phyloP scores from a whole-genome alignment of 2,113 vertebrate genomes.

The Pionites leucogaster region DNA sequence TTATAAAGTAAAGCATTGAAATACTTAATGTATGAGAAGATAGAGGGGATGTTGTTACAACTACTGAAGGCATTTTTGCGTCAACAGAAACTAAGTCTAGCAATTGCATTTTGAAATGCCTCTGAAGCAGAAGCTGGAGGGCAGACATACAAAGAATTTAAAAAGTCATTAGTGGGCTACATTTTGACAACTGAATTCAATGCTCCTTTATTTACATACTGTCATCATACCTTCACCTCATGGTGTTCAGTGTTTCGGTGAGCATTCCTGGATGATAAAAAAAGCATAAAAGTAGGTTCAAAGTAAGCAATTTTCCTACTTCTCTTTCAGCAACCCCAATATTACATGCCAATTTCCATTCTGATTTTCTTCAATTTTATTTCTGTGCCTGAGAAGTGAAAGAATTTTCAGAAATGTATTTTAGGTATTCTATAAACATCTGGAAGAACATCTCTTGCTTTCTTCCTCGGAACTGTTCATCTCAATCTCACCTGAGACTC shows the following conservation, averaged over 20 bases:
- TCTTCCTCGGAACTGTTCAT: not conserved
- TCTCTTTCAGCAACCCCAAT: not conserved
- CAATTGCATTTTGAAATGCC: not conserved
- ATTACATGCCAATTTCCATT: not conserved
- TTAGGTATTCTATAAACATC: not conserved
- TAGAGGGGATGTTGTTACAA: not conserved
- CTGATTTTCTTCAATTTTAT: not conserved
- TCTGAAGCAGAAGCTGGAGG: not conserved
- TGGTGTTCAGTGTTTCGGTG: not conserved
- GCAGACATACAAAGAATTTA: not conserved
- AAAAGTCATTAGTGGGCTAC: not conserved
- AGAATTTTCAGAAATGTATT: not conserved
- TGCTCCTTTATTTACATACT: not conserved
- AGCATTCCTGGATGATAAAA: not conserved
- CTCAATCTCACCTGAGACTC: not conserved
- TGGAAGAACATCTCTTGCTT: not conserved
- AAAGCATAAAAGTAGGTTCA: not conserved
- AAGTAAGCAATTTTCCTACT: not conserved
- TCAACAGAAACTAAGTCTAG: not conserved
- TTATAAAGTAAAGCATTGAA: not conserved
- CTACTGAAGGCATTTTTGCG: not conserved
- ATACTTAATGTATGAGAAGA: not conserved
- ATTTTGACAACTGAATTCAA: not conserved
- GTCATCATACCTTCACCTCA: not conserved
- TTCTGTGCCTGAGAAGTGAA: not conserved